Conservation (phyloP, 2,888 invertebrate species). For the Colostygia pectinataria region DNA sequence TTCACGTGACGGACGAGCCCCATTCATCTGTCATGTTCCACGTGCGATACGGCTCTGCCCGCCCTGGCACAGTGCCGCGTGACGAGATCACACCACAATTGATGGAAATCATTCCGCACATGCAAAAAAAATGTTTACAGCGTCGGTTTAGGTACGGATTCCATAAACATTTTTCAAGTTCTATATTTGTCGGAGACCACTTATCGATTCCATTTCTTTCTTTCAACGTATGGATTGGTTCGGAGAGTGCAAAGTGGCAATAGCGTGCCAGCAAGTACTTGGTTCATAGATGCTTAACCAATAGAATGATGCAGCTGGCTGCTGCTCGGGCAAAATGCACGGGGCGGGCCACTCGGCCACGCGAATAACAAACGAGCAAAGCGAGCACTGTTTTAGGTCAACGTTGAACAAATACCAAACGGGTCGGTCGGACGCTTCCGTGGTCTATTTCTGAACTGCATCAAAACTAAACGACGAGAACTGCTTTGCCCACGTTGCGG, state of each 20-base stretch:
- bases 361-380: constrained; percentile 81
- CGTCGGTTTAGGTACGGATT: constrained; percentile 31
- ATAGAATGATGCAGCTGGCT: constrained; percentile 43
- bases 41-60: constrained; percentile 57
- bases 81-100: constrained; percentile 60
- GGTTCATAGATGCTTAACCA: constrained; percentile 18
- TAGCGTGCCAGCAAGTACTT: too few relatives aligned
- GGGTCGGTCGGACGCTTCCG: constrained; percentile 81
- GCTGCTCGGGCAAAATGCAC: constrained; percentile 44
- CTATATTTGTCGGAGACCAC: constrained; percentile 19
- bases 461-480: constrained; percentile 70
- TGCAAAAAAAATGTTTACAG: constrained; percentile 38
- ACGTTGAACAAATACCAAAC: constrained; percentile 83
- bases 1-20: constrained; percentile 68
- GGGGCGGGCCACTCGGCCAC: constrained; percentile 59
- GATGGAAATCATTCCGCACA: constrained; percentile 48
- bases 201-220: constrained; percentile 10
- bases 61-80: constrained; percentile 74
- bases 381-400: constrained; percentile 82
- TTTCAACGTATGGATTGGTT: constrained; percentile 8
- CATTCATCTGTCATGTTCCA: constrained; percentile 75
- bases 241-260: not conserved
- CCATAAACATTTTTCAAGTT: constrained; percentile 18
- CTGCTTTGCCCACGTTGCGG: constrained; percentile 54
- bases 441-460: constrained; percentile 80